These are phyloP conservation scores for Siniperca obscura DNA, from an alignment of 2,797 vertebrate species.

Conservation along the genomic window DNA sequence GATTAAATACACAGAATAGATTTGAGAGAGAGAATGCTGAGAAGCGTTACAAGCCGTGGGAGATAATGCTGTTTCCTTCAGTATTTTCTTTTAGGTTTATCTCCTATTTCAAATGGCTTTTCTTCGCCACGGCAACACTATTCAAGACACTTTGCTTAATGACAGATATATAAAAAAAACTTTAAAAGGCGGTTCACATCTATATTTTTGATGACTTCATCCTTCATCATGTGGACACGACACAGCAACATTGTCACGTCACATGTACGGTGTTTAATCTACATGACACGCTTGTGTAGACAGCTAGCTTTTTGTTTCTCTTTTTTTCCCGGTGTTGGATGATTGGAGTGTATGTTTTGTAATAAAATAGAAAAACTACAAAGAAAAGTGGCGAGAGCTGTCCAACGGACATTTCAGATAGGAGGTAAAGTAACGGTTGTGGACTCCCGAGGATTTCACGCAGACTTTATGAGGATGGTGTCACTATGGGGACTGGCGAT, in stretches of 20 bases:
- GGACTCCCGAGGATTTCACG: conserved; percentile 44
- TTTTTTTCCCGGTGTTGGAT: conserved; percentile 60
- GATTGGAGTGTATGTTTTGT: conserved; percentile 78
- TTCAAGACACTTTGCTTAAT: conserved; percentile 77
- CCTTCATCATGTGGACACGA: conserved; percentile 58
- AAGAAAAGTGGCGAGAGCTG: conserved; percentile 64
- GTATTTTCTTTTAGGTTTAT: conserved; percentile 67
- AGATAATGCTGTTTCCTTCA: conserved; percentile 61
- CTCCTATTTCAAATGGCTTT: conserved; percentile 71
- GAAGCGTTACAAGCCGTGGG: conserved; percentile 52
- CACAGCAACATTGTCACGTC: conserved; percentile 44
- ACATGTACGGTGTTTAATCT: conserved; percentile 61
- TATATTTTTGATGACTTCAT: conserved; percentile 83
- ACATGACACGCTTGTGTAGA: conserved; percentile 67
- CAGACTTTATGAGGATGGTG: conserved; percentile 32
- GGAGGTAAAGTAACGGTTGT: conserved; percentile 51
- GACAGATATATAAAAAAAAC: conserved; percentile 60
- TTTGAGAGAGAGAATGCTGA: conserved; percentile 53
- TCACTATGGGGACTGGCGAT: conserved; percentile 43
- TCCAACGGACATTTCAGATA: conserved; percentile 63
- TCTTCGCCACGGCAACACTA: conserved; percentile 73
- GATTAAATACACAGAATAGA: conserved; percentile 66
- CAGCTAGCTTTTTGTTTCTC: conserved; percentile 44
- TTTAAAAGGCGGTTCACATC: conserved; percentile 76
- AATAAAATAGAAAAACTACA: conserved; percentile 76